Evolutionary conservation across 2,797 vertebrate species (phyloP).

Genomic region (Carcharodon carcharias): DNA sequence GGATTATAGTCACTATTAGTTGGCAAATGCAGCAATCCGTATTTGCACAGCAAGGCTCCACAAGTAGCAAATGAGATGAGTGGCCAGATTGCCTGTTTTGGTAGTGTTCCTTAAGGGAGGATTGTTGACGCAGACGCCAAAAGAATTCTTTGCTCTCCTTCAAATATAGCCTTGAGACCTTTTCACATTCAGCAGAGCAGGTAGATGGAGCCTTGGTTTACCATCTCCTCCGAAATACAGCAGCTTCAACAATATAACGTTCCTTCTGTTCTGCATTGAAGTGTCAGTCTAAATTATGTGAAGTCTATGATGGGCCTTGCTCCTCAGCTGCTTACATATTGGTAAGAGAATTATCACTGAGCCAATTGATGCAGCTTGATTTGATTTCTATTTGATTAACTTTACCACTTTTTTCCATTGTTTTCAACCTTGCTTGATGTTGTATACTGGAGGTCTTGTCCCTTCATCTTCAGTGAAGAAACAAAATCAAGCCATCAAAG

Average conservation of each 20-base stretch:
- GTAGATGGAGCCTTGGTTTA: neutral
- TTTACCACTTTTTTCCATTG: neutral
- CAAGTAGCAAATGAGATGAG: neutral
- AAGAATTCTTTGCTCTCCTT: neutral
- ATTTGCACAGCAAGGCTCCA: neutral
- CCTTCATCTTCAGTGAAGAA: neutral
- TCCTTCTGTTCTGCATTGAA: neutral
- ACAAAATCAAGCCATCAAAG: neutral
- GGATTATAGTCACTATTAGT: neutral
- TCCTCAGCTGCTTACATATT: neutral
- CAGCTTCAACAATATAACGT: neutral
- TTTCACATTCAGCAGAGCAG: neutral
- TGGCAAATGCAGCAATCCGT: neutral
- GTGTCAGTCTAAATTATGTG: neutral
- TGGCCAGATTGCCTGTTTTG: neutral
- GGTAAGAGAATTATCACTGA: neutral
- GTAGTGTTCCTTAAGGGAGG: neutral
- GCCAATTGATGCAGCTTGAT: neutral
- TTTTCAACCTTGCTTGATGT: neutral
- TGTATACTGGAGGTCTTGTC: neutral
- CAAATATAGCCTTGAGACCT: neutral
- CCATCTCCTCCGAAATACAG: neutral
- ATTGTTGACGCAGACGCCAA: neutral
- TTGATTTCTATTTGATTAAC: neutral
- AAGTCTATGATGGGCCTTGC: neutral